Conservation (phyloP, 2,888 invertebrate species). For the Erpobdella octoculata region DNA sequence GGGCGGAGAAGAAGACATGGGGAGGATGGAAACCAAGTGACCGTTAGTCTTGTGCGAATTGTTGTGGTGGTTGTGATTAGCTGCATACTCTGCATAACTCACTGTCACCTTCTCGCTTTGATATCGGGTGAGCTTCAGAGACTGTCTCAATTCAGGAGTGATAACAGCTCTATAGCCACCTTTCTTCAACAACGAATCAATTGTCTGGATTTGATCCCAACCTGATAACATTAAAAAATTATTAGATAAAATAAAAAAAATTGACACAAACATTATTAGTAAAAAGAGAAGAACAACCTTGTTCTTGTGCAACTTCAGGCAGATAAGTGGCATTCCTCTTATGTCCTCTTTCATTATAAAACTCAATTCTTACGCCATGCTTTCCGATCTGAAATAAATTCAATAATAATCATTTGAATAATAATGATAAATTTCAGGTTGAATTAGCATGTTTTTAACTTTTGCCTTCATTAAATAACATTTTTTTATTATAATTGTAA, state of each 20-base stretch:
- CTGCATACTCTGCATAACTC: slow-evolving; percentile 46
- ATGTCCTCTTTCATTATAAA: slow-evolving; percentile 79
- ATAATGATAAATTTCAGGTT: too few species aligned
- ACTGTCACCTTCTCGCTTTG: slow-evolving; percentile 81
- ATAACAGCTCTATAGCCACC: slow-evolving; percentile 79
- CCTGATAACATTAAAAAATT: too few species aligned
- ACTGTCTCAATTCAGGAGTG: slow-evolving; percentile 59
- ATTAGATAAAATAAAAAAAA: neutral
- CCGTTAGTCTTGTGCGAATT: slow-evolving; percentile 19
- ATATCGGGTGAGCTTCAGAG: slow-evolving; percentile 88
- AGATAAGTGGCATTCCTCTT: slow-evolving; percentile 94
- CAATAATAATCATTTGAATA: too few species aligned
- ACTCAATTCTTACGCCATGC: slow-evolving; percentile 96
- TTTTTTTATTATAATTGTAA: too few species aligned
- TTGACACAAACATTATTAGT: neutral
- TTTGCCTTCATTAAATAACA: too few species aligned
- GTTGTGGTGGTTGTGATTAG: slow-evolving; percentile 13
- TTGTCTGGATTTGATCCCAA: slow-evolving; percentile 96
- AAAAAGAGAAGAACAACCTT: slow-evolving; percentile 61
- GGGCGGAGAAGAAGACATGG: slow-evolving; percentile 25
- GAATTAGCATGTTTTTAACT: too few species aligned
- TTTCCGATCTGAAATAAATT: slow-evolving; percentile 60
- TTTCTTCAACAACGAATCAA: slow-evolving; percentile 90
- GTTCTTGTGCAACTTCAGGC: slow-evolving; percentile 94
- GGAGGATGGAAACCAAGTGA: slow-evolving; percentile 10